phyloP scores from a whole-genome alignment of 2,113 vertebrate genomes.

The Noturus placidus region DNA sequence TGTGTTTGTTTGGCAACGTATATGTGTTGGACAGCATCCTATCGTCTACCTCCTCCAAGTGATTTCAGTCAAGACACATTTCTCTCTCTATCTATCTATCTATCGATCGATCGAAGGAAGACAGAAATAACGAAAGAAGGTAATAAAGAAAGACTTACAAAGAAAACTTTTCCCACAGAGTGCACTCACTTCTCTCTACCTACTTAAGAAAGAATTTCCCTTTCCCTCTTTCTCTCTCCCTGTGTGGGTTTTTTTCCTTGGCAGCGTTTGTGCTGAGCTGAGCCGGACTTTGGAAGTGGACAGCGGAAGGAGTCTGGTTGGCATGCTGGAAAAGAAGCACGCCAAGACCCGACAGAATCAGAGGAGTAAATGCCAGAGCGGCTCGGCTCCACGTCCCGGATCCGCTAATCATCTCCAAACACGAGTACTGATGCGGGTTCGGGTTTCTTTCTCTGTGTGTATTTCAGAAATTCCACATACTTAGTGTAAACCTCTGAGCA shows the following conservation, averaged over 20 bases:
- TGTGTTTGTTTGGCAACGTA: slow-evolving; percentile 41
- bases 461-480: background rate
- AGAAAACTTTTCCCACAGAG: background rate
- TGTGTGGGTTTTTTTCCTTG: slow-evolving; percentile 30
- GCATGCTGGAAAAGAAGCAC: background rate
- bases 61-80: slow-evolving; percentile 27
- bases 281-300: slow-evolving; percentile 31
- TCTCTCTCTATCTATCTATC: background rate
- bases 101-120: background rate
- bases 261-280: slow-evolving; percentile 11
- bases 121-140: background rate
- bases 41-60: slow-evolving; percentile 13
- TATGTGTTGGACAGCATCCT: slow-evolving; percentile 25
- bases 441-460: background rate
- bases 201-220: background rate
- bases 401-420: slow-evolving; percentile 3
- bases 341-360: slow-evolving; percentile 15
- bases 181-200: background rate
- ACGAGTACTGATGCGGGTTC: background rate
- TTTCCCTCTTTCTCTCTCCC: background rate
- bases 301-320: slow-evolving; percentile 29
- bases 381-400: slow-evolving; percentile 2
- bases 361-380: background rate
- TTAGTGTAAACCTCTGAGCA: background rate
- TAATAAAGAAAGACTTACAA: background rate